These are phyloP conservation scores for Metacarcinus magister DNA, from an alignment of 2,888 invertebrate genomes.

Conservation along the genomic window DNA sequence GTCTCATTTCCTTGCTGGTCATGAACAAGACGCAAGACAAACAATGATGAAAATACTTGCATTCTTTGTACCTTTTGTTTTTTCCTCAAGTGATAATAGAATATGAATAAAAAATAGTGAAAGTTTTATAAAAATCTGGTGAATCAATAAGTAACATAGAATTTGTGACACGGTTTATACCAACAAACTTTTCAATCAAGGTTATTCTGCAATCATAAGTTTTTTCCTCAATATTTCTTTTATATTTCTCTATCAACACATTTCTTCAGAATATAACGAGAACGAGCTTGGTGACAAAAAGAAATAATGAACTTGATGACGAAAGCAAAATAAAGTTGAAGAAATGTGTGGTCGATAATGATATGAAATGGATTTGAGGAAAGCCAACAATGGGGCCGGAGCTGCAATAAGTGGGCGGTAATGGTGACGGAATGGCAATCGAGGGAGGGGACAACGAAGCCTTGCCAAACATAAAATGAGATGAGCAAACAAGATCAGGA, in stretches of 20 bases:
- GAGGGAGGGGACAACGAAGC: not conserved
- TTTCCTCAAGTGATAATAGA: no score
- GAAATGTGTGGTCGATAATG: not conserved
- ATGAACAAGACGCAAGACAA: no score
- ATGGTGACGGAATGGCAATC: constrained; percentile 11
- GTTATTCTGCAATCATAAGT: no score
- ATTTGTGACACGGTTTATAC: not conserved
- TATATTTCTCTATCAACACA: no score
- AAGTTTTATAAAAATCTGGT: no score
- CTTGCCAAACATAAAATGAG: not conserved
- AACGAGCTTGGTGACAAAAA: not conserved
- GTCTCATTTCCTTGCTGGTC: no score
- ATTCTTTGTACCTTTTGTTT: no score
- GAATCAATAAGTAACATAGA: no score
- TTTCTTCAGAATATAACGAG: not conserved
- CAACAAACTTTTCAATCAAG: not conserved
- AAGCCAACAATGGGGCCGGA: not conserved
- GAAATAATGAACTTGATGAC: not conserved
- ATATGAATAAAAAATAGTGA: no score
- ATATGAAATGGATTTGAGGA: not conserved
- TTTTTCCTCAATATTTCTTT: no score
- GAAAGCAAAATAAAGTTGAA: not conserved
- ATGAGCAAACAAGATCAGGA: constrained; percentile 26
- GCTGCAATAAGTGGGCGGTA: not conserved
- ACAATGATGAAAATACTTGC: no score